phyloP scores from a whole-genome alignment of 2,888 invertebrate species.

The Rhimphoctona megacephalus region DNA sequence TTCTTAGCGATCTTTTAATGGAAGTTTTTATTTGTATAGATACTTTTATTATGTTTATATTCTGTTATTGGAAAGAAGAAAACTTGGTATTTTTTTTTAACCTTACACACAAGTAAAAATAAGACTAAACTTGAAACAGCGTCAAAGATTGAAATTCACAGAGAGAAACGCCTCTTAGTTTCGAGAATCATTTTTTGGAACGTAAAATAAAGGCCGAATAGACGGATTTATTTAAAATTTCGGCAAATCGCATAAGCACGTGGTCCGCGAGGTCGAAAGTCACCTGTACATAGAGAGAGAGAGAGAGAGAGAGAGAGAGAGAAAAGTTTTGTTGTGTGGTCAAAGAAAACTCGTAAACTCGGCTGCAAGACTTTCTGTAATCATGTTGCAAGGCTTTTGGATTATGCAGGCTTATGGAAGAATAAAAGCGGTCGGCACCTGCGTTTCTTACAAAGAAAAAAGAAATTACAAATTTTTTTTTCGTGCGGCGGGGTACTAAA shows the following conservation, averaged over 20 bases:
- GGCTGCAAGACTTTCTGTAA: conserved; percentile 17
- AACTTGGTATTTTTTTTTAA: neutral
- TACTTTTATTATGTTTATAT: neutral
- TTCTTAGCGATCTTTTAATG: neutral
- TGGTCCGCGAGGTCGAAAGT: conserved; percentile 68
- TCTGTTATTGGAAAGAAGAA: neutral
- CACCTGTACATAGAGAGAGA: conserved; percentile 56
- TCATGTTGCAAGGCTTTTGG: neutral
- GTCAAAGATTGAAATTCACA: conserved; percentile 58
- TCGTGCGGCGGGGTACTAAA: conserved; percentile 51
- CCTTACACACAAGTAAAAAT: neutral
- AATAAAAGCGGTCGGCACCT: conserved; percentile 1
- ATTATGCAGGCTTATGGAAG: neutral
- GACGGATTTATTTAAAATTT: conserved; percentile 87
- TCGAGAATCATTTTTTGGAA: conserved; percentile 84
- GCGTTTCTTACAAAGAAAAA: conserved; percentile 13
- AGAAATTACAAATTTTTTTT: conserved; percentile 48
- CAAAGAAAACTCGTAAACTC: conserved; percentile 24
- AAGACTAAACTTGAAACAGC: neutral
- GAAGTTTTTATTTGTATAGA: neutral
- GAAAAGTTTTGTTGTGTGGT: conserved; percentile 11
- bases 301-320: neutral
- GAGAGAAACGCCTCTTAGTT: conserved; percentile 85
- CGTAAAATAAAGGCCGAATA: conserved; percentile 83
- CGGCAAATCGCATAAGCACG: conserved; percentile 77